Percentiles rank a stretch among this genome's conserved stretches.
Conservation (phyloP, 2,797 vertebrate species). For the Melanotaenia trifasciata region DNA sequence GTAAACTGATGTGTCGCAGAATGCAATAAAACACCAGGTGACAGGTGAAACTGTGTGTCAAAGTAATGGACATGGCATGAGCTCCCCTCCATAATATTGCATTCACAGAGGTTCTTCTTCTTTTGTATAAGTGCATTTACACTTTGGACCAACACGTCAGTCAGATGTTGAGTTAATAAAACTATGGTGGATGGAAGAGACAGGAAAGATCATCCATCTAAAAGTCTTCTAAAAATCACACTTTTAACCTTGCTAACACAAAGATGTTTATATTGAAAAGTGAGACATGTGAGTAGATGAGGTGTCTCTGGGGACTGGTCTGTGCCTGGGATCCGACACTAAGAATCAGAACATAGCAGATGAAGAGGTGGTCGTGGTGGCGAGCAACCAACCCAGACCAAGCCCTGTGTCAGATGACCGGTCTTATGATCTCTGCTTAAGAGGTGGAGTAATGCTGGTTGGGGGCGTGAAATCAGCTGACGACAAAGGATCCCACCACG, state of each 20-base stretch:
- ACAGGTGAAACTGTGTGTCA: neutral
- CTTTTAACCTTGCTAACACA: neutral
- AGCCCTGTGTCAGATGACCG: slow-evolving; percentile 68
- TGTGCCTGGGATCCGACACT: neutral
- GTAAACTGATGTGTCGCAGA: no score
- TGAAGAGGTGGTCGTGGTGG: slow-evolving; percentile 37
- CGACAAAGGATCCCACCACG: slow-evolving; percentile 39
- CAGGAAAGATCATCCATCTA: no score
- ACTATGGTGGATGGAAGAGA: neutral
- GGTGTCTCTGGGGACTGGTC: neutral
- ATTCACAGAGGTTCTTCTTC: neutral
- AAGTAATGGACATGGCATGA: neutral
- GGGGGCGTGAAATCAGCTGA: slow-evolving; percentile 62
- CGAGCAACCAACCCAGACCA: slow-evolving; percentile 12
- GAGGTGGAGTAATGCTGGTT: slow-evolving; percentile 34
- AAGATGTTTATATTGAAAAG: no score
- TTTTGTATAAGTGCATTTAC: neutral
- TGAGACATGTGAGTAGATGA: neutral
- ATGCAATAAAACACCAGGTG: no score
- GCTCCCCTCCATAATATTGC: neutral
- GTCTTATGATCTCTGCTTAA: slow-evolving; percentile 73
- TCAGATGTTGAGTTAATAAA: neutral
- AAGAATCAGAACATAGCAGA: slow-evolving; percentile 6
- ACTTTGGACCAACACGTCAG: neutral
- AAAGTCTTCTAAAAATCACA: neutral